These are phyloP conservation scores for Danaus plexippus DNA, from an alignment of 1,140 invertebrate genomes.

Conservation along the genomic window DNA sequence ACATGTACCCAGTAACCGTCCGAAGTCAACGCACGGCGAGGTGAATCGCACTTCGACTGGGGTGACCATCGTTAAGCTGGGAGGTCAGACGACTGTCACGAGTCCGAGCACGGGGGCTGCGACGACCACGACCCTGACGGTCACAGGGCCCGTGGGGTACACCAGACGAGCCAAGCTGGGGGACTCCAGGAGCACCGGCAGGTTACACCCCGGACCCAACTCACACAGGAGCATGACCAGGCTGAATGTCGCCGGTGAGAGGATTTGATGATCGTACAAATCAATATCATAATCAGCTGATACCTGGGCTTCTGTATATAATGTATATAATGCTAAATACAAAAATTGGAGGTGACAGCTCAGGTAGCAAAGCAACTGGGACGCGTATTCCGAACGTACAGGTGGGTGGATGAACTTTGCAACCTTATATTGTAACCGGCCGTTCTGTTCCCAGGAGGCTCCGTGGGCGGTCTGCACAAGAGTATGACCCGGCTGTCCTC, in stretches of 20 bases:
- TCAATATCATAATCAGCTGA: too few relatives aligned
- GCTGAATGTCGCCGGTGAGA: slow-evolving; percentile 76
- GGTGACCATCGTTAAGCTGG: slow-evolving; percentile 83
- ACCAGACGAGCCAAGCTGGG: slow-evolving; percentile 76
- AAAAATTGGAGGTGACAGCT: not conserved
- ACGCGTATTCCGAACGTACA: too few relatives aligned
- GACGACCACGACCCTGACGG: slow-evolving; percentile 23
- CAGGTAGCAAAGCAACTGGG: too few relatives aligned
- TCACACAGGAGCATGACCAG: slow-evolving; percentile 82
- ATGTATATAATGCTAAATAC: slow-evolving; percentile 5
- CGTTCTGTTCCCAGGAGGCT: slow-evolving; percentile 68
- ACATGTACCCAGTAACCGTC: slow-evolving; percentile 31
- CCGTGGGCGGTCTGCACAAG: slow-evolving; percentile 83
- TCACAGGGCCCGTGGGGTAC: slow-evolving; percentile 60
- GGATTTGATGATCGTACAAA: not conserved
- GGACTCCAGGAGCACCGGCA: slow-evolving; percentile 79
- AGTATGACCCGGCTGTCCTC: slow-evolving; percentile 86
- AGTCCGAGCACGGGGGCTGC: slow-evolving; percentile 3
- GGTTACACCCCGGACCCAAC: slow-evolving; percentile 77
- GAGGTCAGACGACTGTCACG: slow-evolving; percentile 53
- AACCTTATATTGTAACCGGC: too few relatives aligned
- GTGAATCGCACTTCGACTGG: slow-evolving; percentile 80
- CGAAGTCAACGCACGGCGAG: slow-evolving; percentile 57
- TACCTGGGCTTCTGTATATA: not conserved
- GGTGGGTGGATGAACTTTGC: too few relatives aligned